A percentile compares a stretch with the other conserved stretches of the same genome.
Evolutionary conservation across 1,140 invertebrate species (phyloP).

Genomic region (Leguminivora glycinivorella): DNA sequence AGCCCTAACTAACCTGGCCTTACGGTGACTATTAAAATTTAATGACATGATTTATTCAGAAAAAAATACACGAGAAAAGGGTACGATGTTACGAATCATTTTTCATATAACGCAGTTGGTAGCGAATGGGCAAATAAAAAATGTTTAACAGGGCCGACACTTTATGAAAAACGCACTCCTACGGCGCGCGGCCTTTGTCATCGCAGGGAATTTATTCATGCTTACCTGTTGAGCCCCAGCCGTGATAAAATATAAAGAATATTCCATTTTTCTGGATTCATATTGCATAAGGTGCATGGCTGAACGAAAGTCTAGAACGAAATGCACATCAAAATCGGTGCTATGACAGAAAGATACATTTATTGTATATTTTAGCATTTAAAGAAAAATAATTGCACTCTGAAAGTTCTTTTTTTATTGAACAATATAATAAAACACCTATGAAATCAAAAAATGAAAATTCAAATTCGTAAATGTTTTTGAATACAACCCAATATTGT

Average conservation of each 20-base stretch:
- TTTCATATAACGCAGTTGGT: constrained; percentile 79
- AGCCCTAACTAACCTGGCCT: constrained; percentile 71
- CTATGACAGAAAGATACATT: neutral
- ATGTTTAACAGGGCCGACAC: constrained; percentile 75
- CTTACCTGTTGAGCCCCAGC: constrained; percentile 74
- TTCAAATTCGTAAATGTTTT: too few species aligned
- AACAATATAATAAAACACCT: too few species aligned
- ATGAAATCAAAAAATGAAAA: too few species aligned
- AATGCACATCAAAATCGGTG: neutral
- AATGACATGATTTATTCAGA: constrained; percentile 78
- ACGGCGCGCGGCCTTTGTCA: constrained; percentile 71
- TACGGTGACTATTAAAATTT: constrained; percentile 78
- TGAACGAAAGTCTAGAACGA: constrained; percentile 45
- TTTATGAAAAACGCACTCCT: constrained; percentile 74
- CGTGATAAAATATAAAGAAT: constrained; percentile 76
- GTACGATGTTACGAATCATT: constrained; percentile 77
- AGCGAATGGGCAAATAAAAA: constrained; percentile 79
- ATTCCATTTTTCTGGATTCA: constrained; percentile 76
- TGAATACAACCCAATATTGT: too few species aligned
- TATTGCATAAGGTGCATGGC: constrained; percentile 62
- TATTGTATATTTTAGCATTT: too few species aligned
- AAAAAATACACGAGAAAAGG: constrained; percentile 74
- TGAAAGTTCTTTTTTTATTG: too few species aligned
- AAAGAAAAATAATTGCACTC: too few species aligned
- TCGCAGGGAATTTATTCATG: constrained; percentile 75